These are phyloP conservation scores for Poeciliopsis turneri DNA, from an alignment of 2,797 vertebrate species.

Conservation along the genomic window DNA sequence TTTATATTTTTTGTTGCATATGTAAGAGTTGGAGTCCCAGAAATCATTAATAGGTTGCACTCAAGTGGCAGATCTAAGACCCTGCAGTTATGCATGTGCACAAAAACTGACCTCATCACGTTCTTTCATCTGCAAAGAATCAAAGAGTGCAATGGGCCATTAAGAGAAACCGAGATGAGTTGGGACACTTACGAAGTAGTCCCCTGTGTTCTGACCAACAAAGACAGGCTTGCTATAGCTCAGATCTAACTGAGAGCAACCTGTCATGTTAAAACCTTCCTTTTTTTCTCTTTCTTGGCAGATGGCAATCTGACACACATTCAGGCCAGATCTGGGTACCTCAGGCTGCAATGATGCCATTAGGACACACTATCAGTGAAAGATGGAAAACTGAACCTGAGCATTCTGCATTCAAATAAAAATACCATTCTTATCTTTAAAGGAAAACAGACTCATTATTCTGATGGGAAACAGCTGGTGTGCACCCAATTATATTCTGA, in stretches of 20 bases:
- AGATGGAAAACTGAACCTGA: constrained; percentile 17
- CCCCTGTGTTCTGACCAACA: constrained; percentile 58
- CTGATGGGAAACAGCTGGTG: constrained; percentile 81
- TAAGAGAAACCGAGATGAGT: constrained; percentile 51
- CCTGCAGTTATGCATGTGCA: constrained; percentile 56
- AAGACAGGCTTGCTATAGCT: constrained; percentile 57
- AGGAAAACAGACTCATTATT: constrained; percentile 76
- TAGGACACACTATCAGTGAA: constrained; percentile 20
- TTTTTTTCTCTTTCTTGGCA: constrained; percentile 7
- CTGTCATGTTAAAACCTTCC: constrained; percentile 36
- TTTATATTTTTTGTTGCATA: constrained; percentile 59
- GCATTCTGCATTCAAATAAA: constrained; percentile 54
- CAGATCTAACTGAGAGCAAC: constrained; percentile 34
- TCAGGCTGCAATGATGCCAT: constrained; percentile 28
- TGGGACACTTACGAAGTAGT: constrained; percentile 49
- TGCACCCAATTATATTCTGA: constrained; percentile 75
- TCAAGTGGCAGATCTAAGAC: constrained; percentile 63
- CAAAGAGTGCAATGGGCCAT: constrained; percentile 72
- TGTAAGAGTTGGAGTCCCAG: constrained; percentile 59
- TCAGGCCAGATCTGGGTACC: constrained; percentile 43
- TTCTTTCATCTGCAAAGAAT: constrained; percentile 80
- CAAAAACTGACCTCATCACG: constrained; percentile 67
- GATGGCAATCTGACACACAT: constrained; percentile 25
- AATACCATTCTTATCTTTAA: constrained; percentile 61
- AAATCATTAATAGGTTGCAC: constrained; percentile 73